phyloP scores from a whole-genome alignment of 2,797 vertebrate genomes.

The Choloepus didactylus region DNA sequence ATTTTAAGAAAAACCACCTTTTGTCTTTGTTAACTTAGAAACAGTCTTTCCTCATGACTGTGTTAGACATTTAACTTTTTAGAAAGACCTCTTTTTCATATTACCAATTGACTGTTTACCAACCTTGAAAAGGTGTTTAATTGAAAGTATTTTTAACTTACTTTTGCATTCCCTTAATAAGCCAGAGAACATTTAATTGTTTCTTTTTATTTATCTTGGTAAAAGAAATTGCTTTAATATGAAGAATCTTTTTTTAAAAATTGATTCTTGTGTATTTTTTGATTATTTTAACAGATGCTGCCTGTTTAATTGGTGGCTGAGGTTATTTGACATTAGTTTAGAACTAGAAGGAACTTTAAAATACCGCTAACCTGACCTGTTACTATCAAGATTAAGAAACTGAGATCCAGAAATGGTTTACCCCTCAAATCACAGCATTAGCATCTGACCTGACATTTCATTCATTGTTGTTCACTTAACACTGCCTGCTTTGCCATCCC shows the following conservation, averaged over 20 bases:
- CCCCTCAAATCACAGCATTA: background rate
- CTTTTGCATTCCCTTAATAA: slow-evolving; percentile 48
- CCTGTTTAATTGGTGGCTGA: slow-evolving; percentile 30
- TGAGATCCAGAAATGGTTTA: background rate
- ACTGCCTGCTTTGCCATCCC: background rate
- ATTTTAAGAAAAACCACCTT: slow-evolving; percentile 52
- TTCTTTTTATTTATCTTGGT: slow-evolving; percentile 14
- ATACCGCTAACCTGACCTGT: slow-evolving; percentile 9
- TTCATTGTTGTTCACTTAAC: background rate
- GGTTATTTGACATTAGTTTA: slow-evolving; percentile 49
- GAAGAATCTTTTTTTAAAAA: slow-evolving; percentile 38
- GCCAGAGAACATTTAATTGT: slow-evolving; percentile 40
- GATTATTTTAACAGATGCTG: slow-evolving; percentile 21
- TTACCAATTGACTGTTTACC: slow-evolving; percentile 46
- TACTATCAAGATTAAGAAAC: slow-evolving; percentile 39
- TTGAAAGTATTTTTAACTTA: slow-evolving; percentile 2
- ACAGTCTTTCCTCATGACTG: slow-evolving; percentile 44
- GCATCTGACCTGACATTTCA: background rate
- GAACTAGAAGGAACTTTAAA: slow-evolving; percentile 42
- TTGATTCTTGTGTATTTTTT: background rate
- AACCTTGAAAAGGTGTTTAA: slow-evolving; percentile 22
- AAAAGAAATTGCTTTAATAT: slow-evolving; percentile 14
- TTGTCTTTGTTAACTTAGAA: slow-evolving; percentile 52
- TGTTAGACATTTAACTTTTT: background rate
- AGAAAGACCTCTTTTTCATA: background rate